Conservation (phyloP, 1,140 invertebrate species). For the Magallana ariakensis region DNA sequence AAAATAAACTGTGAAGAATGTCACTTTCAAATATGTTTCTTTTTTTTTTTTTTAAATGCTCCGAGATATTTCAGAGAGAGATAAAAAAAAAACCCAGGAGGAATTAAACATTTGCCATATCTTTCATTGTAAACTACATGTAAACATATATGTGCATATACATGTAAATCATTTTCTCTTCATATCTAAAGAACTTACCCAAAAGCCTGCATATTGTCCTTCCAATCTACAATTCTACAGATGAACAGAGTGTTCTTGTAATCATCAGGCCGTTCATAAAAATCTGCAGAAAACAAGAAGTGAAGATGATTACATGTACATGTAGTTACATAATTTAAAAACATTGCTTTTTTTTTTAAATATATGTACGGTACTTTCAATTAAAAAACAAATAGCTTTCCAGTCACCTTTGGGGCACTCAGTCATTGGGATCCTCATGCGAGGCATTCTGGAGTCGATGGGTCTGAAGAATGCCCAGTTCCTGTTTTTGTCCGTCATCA, state of each 20-base stretch:
- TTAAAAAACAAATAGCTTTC: too few species aligned
- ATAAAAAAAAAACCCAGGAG: too few species aligned
- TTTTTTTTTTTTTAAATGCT: too few species aligned
- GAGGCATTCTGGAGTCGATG: slow-evolving; percentile 1
- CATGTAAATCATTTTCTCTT: too few species aligned
- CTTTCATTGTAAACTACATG: background rate
- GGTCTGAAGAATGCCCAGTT: slow-evolving; percentile 10
- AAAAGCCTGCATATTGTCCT: slow-evolving; percentile 23
- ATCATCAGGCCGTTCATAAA: slow-evolving; percentile 11
- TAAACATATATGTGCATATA: background rate
- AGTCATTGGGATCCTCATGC: background rate
- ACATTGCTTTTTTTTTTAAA: background rate
- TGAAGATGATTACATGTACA: background rate
- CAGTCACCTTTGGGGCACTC: background rate
- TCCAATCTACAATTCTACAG: slow-evolving; percentile 20
- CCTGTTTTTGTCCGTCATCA: slow-evolving; percentile 21
- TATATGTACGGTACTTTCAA: background rate
- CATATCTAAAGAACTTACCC: background rate
- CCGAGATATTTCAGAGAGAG: too few species aligned
- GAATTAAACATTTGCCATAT: too few species aligned
- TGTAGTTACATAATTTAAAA: background rate
- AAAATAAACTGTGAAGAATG: too few species aligned
- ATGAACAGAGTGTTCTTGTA: slow-evolving; percentile 36
- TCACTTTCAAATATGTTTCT: too few species aligned
- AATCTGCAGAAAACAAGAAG: background rate